phyloP scores from a whole-genome alignment of 2,113 vertebrate genomes.

The Ctenomys sociabilis region DNA sequence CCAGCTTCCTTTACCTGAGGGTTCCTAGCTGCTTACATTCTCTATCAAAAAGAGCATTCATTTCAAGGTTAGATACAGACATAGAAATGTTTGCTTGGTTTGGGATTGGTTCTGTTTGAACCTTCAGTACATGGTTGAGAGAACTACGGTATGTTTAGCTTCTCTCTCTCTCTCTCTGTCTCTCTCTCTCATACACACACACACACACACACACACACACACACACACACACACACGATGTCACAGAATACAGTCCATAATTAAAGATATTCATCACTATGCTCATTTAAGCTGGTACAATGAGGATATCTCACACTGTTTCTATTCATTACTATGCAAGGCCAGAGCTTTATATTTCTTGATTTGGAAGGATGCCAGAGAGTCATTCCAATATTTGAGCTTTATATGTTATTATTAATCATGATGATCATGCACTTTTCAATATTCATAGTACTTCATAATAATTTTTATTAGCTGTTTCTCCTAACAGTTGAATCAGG shows the following conservation, averaged over 20 bases:
- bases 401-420: slow-evolving; percentile 80
- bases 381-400: slow-evolving; percentile 81
- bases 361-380: slow-evolving; percentile 80
- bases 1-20: slow-evolving; percentile 65
- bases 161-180: not conserved
- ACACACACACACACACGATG: too few species aligned
- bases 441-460: slow-evolving; percentile 72
- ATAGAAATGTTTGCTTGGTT: not conserved
- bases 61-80: slow-evolving; percentile 53
- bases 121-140: slow-evolving; percentile 29
- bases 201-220: not conserved
- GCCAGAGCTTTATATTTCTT: slow-evolving; percentile 73
- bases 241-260: slow-evolving; percentile 63
- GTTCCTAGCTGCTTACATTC: not conserved
- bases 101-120: slow-evolving; percentile 47
- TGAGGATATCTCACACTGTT: slow-evolving; percentile 72
- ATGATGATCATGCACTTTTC: slow-evolving; percentile 76
- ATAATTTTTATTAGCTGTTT: slow-evolving; percentile 74
- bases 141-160: slow-evolving; percentile 31
- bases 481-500: slow-evolving; percentile 63
- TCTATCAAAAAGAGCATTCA: slow-evolving; percentile 60
- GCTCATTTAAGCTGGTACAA: slow-evolving; percentile 62
- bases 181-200: too few species aligned
- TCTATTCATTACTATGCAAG: slow-evolving; percentile 78
- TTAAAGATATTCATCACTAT: slow-evolving; percentile 78